Evolutionary conservation across 2,888 invertebrate genomes (phyloP), one percentile per base, ranked within the genome.

Genomic region (Eulithis testata): DNA sequence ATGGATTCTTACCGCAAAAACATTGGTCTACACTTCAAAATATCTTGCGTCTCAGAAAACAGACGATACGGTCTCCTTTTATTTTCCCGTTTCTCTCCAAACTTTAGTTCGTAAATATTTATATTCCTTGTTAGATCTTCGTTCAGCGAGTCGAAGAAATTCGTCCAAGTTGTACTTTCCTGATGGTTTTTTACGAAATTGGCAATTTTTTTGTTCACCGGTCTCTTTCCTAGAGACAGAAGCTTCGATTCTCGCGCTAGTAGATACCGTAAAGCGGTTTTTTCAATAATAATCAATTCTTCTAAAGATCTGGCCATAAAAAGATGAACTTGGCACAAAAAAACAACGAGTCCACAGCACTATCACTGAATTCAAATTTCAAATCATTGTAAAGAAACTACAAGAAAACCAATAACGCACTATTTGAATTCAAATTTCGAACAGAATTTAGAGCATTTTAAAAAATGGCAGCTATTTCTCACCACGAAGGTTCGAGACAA

Each of bases 271-370:
- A 90, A 73, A 0, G 88, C 85, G 2, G 83, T 84, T 64, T 84
- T 80, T 73, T 91, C 87, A 1, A 90, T 68, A 51, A 89, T 73
- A 44, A 90, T 83, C 36, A 91, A 68, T 50, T 91, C 91, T 75
- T 91, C 89, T 52, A 90, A 70, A 66, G 73, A 87, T 71, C 70
- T 87, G 71, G 91, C 91, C 90, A 91, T 91, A 85, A 71, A 85
- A 59, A 49, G 21, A 21, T 21, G 2, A 21, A 21, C 21, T 1
- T 21, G 6, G 9, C 8, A 49, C 11, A 49, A 14, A 60, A 66
- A 31, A n/a, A 51, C 11, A 31, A 51, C 27, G 1, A 11, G 21
- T 21, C 8, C 8, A 21, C 21, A 21, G 47, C 49, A 60, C 47
- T 53, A 59, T 37, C 67, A 66, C 21, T 52, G 36, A 53, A 37